Percentiles rank a stretch among this genome's conserved stretches.
Evolutionary conservation across 1,140 invertebrate genomes (phyloP).

Genomic region (Leptinotarsa undecemlineata): DNA sequence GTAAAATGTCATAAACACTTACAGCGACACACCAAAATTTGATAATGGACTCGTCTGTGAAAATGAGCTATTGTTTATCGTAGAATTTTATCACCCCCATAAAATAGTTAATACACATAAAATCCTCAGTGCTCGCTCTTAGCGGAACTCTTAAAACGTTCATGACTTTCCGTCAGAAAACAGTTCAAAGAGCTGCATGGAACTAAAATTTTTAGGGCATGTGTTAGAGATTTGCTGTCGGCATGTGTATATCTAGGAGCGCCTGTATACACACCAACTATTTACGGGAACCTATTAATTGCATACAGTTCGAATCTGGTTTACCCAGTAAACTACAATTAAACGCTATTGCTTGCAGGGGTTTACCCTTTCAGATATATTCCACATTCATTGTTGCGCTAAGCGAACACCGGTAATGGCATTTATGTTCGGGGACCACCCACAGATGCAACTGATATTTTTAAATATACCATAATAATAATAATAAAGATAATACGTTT

Average conservation of each 20-base stretch:
- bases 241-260: conserved; percentile 8
- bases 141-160: conserved; percentile 12
- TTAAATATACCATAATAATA: too few species aligned
- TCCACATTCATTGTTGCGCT: background rate
- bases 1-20: background rate
- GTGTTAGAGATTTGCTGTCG: conserved; percentile 18
- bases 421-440: background rate
- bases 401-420: background rate
- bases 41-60: background rate
- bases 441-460: too few species aligned
- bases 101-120: conserved; percentile 8
- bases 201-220: conserved; percentile 1
- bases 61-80: conserved; percentile 13
- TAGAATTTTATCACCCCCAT: conserved; percentile 10
- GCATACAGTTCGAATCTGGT: background rate
- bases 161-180: conserved; percentile 6
- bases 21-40: background rate
- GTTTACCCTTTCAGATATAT: background rate
- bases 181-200: background rate
- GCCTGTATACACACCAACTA: conserved; percentile 1
- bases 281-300: conserved; percentile 13
- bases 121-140: background rate
- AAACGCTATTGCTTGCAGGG: too few species aligned
- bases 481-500: too few species aligned
- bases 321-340: background rate